A percentile compares a stretch with the other conserved stretches of the same genome.
These are phyloP conservation scores for Tringa solitaria DNA, from an alignment of 2,113 vertebrate genomes.

Conservation along the genomic window DNA sequence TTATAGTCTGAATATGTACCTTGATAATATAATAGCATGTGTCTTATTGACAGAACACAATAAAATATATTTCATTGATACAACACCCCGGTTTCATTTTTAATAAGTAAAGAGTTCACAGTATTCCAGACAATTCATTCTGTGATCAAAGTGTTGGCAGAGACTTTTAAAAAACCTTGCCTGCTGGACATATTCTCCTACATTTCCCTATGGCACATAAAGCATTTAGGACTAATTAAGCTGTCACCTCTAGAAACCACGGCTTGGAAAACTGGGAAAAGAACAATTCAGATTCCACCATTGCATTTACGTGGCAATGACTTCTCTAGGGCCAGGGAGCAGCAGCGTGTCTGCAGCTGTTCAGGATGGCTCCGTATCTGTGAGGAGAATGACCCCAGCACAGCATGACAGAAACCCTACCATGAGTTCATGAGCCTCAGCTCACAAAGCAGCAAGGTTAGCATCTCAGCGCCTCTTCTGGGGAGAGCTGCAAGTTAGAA, in stretches of 20 bases:
- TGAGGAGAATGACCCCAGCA: neutral
- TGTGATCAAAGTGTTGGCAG: constrained; percentile 58
- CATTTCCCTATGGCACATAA: neutral
- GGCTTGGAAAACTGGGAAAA: neutral
- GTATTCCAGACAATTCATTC: constrained; percentile 51
- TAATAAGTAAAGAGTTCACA: constrained; percentile 43
- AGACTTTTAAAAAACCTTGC: neutral
- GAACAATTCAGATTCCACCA: neutral
- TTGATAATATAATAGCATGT: constrained; percentile 67
- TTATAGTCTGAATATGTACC: constrained; percentile 59
- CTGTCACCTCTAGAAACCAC: neutral
- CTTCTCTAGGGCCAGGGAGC: neutral
- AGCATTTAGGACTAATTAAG: constrained; percentile 30
- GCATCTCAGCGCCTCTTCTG: neutral
- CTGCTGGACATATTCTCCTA: neutral
- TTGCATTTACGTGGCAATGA: neutral
- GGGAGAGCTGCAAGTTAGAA: neutral
- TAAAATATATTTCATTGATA: constrained; percentile 59
- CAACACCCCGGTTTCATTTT: constrained; percentile 47
- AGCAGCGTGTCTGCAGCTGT: neutral
- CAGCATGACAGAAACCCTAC: neutral
- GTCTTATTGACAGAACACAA: constrained; percentile 49
- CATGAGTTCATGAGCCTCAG: neutral
- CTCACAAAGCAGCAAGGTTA: neutral
- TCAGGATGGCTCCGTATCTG: neutral